phyloP scores from a whole-genome alignment of 2,113 vertebrate genomes.

The Myiagra hebetior region DNA sequence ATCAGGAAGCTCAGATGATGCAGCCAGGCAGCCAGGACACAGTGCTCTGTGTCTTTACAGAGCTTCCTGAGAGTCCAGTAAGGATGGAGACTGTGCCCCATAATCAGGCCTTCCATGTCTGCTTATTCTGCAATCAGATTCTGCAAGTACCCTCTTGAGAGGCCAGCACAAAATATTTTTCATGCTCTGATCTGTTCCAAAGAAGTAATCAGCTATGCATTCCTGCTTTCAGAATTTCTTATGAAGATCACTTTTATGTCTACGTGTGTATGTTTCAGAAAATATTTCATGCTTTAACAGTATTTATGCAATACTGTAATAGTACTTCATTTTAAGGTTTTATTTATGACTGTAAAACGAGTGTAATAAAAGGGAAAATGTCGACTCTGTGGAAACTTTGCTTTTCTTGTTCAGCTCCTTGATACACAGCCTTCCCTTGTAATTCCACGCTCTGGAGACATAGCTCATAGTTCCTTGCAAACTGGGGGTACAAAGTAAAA shows the following conservation, averaged over 20 bases:
- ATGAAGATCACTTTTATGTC: background rate
- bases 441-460: background rate
- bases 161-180: background rate
- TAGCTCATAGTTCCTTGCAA: background rate
- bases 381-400: background rate
- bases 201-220: background rate
- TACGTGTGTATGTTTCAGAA: background rate
- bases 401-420: background rate
- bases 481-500: background rate
- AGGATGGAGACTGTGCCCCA: background rate
- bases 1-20: background rate
- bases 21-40: background rate
- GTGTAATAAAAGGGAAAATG: background rate
- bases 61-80: background rate
- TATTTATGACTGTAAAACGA: background rate
- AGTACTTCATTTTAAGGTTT: background rate
- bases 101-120: background rate
- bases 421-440: background rate
- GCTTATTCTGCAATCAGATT: background rate
- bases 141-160: background rate
- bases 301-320: background rate
- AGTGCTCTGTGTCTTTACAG: background rate
- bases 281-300: background rate
- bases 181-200: background rate
- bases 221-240: background rate